Base-by-base conservation (phyloP, 2,113 vertebrate genomes). In the Silurus glanis region DNA sequence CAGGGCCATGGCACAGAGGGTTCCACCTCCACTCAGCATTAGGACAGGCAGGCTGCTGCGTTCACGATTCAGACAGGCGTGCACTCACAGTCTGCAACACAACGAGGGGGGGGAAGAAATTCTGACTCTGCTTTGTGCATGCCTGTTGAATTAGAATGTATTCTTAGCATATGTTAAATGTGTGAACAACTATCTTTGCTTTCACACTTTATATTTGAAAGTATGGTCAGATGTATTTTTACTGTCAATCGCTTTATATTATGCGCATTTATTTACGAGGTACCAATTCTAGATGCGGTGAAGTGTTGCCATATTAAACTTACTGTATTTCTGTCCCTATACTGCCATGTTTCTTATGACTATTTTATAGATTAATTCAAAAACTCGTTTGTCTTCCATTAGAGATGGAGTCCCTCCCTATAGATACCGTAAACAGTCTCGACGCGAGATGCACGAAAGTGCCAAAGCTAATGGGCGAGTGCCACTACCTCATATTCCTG, bases 401-500 rank as follows among this genome's bases (percentile, higher is more conserved):
- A 99, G 98, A 94, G 98, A 99, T 93, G 98, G 97, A 91, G 94
- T 98, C 91, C 97, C 98, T 64, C 98, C 98, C 0, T 99, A 99
- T 92, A 94, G 97, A 92, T 96, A 96, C 92, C 96, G 98, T 78
- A 99, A 97, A 91, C 97, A 97, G 93, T 96, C 98, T 95, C 98
- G 98, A 76, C 95, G 98, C 89, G 98, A 99, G 95, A 97, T 99
- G 97, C 98, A 99, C 93, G 98, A 99, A 96, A 99, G 97, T 94
- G 95, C 97, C 95, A 99, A 98, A 97, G 97, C 96, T 91, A 99
- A 99, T 67, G 98, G 98, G 92, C 96, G 97, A 23, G 97, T 97
- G 93, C 96, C 97, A 93, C 97, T 99, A 96, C 98, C 97, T 97
- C 98, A 99, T 95, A 98, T 99, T 95, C 98, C 98, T 91, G 98